phyloP scores from a whole-genome alignment of 2,113 vertebrate genomes.

The Megaceryle maxima region DNA sequence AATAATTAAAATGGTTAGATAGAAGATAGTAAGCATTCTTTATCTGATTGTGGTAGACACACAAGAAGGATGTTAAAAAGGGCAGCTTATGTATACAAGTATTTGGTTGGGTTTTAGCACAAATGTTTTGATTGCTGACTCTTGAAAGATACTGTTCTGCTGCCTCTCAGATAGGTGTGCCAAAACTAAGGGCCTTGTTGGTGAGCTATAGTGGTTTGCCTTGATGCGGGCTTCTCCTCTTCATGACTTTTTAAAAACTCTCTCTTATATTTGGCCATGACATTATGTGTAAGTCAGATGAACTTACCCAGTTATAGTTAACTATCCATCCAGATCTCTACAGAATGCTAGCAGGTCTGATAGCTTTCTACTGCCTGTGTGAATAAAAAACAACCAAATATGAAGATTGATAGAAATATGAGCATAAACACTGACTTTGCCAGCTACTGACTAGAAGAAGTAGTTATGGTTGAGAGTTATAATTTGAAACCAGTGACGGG shows the following conservation, averaged over 20 bases:
- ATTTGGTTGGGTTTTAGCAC: neutral
- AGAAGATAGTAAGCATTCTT: neutral
- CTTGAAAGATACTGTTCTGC: constrained; percentile 3
- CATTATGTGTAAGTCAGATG: neutral
- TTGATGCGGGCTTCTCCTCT: neutral
- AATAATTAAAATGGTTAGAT: neutral
- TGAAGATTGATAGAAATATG: constrained; percentile 53
- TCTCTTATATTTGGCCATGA: neutral
- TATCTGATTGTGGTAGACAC: neutral
- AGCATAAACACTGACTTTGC: constrained; percentile 25
- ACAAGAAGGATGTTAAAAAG: neutral
- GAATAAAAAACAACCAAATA: constrained; percentile 9
- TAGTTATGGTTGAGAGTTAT: neutral
- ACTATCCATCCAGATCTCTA: neutral
- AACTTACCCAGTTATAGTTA: neutral
- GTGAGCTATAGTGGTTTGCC: neutral
- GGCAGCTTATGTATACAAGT: neutral
- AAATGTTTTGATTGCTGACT: neutral
- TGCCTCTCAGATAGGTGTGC: neutral
- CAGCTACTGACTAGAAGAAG: constrained; percentile 17
- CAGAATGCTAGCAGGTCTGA: neutral
- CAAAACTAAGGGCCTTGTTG: neutral
- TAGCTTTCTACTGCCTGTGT: neutral
- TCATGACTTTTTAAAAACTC: neutral
- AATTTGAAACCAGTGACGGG: constrained; percentile 2